Conservation (phyloP, 2,113 vertebrate species). For the Microtus montanus region DNA sequence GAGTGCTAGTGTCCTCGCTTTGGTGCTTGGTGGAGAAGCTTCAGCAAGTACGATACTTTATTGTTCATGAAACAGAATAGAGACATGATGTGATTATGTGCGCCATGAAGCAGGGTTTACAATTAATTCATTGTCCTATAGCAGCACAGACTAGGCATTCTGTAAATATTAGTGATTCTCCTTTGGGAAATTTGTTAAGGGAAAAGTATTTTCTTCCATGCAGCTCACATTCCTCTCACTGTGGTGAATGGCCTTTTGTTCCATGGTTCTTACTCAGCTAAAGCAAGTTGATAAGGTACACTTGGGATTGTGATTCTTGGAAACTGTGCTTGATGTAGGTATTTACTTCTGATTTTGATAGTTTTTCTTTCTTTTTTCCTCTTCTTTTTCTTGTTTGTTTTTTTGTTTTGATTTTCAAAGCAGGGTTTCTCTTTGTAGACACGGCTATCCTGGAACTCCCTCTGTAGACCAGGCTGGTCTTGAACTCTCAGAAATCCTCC, state of each 20-base stretch:
- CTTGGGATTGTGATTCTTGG: neutral
- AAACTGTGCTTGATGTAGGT: neutral
- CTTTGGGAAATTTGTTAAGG: neutral
- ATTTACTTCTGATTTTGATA: neutral
- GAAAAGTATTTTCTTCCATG: neutral
- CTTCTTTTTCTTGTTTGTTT: neutral
- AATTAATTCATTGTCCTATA: neutral
- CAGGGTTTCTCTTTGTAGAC: neutral
- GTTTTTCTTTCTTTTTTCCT: neutral
- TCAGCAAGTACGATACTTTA: neutral
- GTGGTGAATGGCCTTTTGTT: neutral
- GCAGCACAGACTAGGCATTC: neutral
- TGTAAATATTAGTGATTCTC: neutral
- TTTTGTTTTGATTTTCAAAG: neutral
- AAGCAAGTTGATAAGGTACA: neutral
- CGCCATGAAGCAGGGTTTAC: neutral
- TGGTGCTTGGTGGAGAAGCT: neutral
- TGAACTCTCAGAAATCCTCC: neutral
- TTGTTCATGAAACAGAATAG: constrained; percentile 14
- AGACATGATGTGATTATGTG: neutral
- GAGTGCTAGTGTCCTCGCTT: neutral
- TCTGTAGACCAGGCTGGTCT: neutral
- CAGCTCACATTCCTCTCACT: constrained; percentile 8
- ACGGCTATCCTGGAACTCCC: neutral
- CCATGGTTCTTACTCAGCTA: constrained; percentile 19